A percentile compares a stretch with the other conserved stretches of the same genome.
These are phyloP conservation scores for Lepidocyrtinus sp. DNA, from an alignment of 2,888 invertebrate species.

Conservation along the genomic window DNA sequence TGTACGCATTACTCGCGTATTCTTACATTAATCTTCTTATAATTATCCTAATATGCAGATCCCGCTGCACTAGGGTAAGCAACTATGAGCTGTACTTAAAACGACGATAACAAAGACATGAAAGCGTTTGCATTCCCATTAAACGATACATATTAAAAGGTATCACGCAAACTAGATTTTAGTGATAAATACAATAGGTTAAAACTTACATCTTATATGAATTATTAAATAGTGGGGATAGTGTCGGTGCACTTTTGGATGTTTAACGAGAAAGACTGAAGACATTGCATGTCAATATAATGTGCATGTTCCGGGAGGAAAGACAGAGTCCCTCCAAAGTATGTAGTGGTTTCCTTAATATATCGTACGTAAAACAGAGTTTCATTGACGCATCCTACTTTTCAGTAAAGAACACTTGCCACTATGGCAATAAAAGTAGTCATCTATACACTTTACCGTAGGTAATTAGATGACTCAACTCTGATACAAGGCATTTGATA, in stretches of 20 bases:
- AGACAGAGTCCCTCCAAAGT: background rate
- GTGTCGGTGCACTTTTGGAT: conserved; percentile 9
- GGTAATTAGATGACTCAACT: no score
- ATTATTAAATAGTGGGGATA: conserved; percentile 23
- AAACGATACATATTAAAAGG: conserved; percentile 19
- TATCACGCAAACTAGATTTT: conserved; percentile 21
- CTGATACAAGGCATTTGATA: no score
- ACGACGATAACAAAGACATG: background rate
- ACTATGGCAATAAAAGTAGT: background rate
- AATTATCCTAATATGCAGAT: no score
- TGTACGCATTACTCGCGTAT: no score
- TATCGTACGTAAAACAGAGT: background rate
- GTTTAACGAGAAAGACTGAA: background rate
- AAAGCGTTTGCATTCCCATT: background rate
- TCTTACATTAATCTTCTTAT: no score
- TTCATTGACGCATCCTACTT: background rate
- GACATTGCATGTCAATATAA: conserved; percentile 31
- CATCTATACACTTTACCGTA: background rate
- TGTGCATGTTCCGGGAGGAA: background rate
- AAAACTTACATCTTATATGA: conserved; percentile 9
- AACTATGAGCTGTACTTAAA: background rate
- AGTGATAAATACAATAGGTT: background rate
- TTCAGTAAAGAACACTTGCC: no score
- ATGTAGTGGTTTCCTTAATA: background rate
- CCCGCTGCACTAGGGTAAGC: no score